Conservation (phyloP, 2,113 vertebrate genomes). For the Mus pahari region DNA sequence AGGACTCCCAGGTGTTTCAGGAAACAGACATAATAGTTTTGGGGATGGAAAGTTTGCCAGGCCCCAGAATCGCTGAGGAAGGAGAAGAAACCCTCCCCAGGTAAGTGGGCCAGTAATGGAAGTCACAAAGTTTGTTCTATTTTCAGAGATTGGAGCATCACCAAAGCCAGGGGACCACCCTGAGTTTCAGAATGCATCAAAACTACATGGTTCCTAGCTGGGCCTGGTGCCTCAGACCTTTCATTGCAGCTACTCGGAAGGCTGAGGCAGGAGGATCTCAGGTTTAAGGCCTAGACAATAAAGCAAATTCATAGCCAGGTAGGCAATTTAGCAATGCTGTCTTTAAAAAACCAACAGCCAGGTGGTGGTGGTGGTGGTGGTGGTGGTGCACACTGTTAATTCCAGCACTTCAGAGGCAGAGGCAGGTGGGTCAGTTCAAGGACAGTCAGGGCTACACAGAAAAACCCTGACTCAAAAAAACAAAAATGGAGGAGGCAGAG, state of each 20-base stretch:
- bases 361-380: too few relatives aligned
- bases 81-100: not conserved
- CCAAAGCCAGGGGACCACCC: not conserved
- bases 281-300: too few relatives aligned
- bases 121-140: not conserved
- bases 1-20: not conserved
- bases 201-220: not conserved
- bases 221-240: not conserved
- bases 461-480: not conserved
- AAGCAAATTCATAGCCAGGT: not conserved
- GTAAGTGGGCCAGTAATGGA: not conserved
- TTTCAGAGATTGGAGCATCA: not conserved
- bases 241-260: not conserved
- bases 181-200: not conserved
- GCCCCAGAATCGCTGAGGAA: not conserved
- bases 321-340: not conserved
- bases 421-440: not conserved
- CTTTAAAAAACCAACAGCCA: not conserved
- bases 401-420: not conserved
- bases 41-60: constrained; percentile 19
- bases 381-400: not conserved
- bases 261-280: not conserved
- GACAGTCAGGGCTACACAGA: not conserved
- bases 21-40: not conserved
- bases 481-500: not conserved